phyloP scores from a whole-genome alignment of 2,113 vertebrate species.

The Acrocephalus arundinaceus region DNA sequence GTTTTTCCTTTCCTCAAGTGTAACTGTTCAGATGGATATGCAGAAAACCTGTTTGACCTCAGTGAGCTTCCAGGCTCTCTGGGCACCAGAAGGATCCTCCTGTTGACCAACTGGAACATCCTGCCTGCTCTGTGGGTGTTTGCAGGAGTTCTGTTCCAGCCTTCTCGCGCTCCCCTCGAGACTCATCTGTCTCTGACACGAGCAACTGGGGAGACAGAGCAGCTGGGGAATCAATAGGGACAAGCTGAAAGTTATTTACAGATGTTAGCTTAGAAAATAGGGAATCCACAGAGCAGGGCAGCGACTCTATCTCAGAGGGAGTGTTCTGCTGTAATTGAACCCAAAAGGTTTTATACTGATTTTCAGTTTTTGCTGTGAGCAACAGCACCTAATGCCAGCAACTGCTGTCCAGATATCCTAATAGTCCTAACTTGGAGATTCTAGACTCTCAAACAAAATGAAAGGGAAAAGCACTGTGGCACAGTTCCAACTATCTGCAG shows the following conservation, averaged over 20 bases:
- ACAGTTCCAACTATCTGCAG: not conserved
- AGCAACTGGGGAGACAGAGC: constrained; percentile 8
- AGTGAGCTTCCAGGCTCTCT: not conserved
- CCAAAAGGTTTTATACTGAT: not conserved
- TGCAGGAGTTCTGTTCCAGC: constrained; percentile 1
- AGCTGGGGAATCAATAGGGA: constrained; percentile 55
- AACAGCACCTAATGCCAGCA: not conserved
- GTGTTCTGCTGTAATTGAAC: not conserved
- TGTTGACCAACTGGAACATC: not conserved
- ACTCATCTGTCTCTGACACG: constrained; percentile 36
- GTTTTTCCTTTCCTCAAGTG: not conserved
- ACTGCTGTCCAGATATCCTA: not conserved
- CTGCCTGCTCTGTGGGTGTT: not conserved
- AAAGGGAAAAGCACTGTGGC: not conserved
- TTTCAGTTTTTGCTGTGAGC: not conserved
- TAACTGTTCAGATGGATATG: not conserved
- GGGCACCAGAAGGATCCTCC: not conserved
- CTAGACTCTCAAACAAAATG: not conserved
- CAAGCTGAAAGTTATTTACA: constrained; percentile 62
- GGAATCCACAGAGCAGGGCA: not conserved
- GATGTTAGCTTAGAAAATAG: constrained; percentile 33
- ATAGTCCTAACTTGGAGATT: not conserved
- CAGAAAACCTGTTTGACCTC: not conserved
- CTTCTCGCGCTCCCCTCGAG: not conserved
- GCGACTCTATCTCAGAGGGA: not conserved